Percentiles rank a stretch among this genome's conserved stretches.
phyloP scores from a whole-genome alignment of 35 echinoderm and acorn worm genomes.

The Anneissia japonica region DNA sequence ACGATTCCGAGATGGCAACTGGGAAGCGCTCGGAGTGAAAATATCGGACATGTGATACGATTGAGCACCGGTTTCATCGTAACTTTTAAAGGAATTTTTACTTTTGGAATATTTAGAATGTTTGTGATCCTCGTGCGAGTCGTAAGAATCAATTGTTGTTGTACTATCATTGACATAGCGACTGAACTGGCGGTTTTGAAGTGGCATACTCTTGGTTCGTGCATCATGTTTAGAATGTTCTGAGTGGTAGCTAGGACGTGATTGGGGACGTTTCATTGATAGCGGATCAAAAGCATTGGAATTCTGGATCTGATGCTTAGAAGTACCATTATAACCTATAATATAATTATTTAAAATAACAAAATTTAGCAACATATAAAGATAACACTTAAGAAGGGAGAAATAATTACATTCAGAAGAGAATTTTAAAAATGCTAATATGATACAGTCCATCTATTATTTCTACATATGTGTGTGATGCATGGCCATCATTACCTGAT shows the following conservation, averaged over 20 bases:
- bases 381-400: too few relatives aligned
- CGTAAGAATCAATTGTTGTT: background rate
- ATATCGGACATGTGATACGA: slow-evolving; percentile 99
- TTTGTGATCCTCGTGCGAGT: background rate
- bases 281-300: background rate
- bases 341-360: too few relatives aligned
- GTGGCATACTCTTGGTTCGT: background rate
- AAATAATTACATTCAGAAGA: too few relatives aligned
- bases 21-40: slow-evolving; percentile 33
- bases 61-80: slow-evolving; percentile 42
- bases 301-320: background rate
- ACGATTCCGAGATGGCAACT: slow-evolving; percentile 8
- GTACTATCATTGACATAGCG: background rate
- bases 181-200: too few relatives aligned
- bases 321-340: background rate
- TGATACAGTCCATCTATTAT: too few relatives aligned
- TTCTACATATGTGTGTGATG: too few relatives aligned
- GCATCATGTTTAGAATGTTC: background rate
- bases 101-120: background rate
- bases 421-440: too few relatives aligned
- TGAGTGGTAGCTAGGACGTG: background rate
- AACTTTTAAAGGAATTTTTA: background rate
- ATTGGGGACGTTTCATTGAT: background rate
- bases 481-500: too few relatives aligned
- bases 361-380: too few relatives aligned